These are phyloP conservation scores for Odiellus spinosus DNA, from an alignment of 2,888 invertebrate species.

Conservation along the genomic window DNA sequence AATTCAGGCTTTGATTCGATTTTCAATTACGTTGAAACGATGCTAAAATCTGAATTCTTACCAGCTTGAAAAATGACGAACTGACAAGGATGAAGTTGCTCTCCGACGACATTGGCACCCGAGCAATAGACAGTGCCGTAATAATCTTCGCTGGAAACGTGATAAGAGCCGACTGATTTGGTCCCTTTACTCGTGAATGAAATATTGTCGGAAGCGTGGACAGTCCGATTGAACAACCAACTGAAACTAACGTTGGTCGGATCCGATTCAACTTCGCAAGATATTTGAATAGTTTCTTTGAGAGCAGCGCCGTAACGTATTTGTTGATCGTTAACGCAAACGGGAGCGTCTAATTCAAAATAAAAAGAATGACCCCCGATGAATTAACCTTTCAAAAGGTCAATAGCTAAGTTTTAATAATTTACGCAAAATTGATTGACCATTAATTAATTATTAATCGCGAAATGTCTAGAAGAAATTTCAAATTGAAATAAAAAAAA, in stretches of 20 bases:
- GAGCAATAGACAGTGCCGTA: conserved; percentile 22
- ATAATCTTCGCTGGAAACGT: conserved; percentile 22
- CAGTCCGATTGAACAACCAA: conserved; percentile 63
- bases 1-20: no score
- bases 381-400: no score
- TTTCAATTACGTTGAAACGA: no score
- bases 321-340: conserved; percentile 17
- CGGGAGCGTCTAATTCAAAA: conserved; percentile 25
- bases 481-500: no score
- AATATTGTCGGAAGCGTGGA: conserved; percentile 11
- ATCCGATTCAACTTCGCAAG: conserved; percentile 21
- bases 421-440: no score
- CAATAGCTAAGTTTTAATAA: no score
- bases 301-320: conserved; percentile 20
- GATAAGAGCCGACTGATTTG: conserved; percentile 38
- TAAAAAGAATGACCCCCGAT: no score
- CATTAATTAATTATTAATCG: no score
- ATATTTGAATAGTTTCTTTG: conserved; percentile 19
- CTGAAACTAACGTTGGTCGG: conserved; percentile 49
- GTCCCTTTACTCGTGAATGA: conserved; percentile 38
- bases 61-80: conserved; percentile 39
- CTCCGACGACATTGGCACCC: conserved; percentile 21
- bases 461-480: no score
- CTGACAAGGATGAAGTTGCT: conserved; percentile 21
- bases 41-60: no score